These are phyloP conservation scores for Oegoconia quadripuncta DNA, from an alignment of 2,888 invertebrate species.

Conservation along the genomic window DNA sequence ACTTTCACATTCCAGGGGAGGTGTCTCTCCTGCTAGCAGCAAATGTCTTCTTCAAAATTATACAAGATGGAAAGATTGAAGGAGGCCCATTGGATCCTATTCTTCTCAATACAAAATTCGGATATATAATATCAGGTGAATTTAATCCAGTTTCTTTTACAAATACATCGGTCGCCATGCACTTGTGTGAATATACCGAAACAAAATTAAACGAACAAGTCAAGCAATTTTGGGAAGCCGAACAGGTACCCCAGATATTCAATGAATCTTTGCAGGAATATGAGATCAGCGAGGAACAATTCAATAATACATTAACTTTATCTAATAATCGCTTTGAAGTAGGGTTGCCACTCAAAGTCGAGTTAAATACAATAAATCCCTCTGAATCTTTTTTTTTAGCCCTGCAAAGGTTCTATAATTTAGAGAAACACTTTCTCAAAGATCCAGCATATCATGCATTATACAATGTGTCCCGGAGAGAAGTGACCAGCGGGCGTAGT, in stretches of 20 bases:
- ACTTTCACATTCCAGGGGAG: slow-evolving; percentile 1
- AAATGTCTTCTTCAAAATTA: background rate
- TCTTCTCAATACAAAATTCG: background rate
- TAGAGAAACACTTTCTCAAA: background rate
- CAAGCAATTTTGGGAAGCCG: background rate
- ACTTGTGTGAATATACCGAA: background rate
- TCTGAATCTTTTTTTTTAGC: background rate
- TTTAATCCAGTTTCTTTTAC: background rate
- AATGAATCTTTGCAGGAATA: background rate
- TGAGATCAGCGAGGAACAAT: background rate
- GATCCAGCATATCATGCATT: background rate
- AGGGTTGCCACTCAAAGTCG: background rate
- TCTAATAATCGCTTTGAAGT: background rate
- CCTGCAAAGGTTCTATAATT: background rate
- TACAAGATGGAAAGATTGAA: background rate
- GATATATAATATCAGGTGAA: background rate
- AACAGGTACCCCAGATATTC: slow-evolving; percentile 1
- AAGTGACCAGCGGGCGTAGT: too few species aligned
- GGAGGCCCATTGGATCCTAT: background rate
- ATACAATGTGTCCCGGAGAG: too few species aligned
- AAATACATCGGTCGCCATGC: background rate
- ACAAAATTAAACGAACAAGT: background rate
- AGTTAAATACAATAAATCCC: background rate
- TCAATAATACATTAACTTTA: background rate
- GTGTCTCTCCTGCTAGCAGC: background rate